Evolutionary conservation across 2,888 invertebrate species (phyloP).

Genomic region (Mesorhabditis spiculigera): DNA sequence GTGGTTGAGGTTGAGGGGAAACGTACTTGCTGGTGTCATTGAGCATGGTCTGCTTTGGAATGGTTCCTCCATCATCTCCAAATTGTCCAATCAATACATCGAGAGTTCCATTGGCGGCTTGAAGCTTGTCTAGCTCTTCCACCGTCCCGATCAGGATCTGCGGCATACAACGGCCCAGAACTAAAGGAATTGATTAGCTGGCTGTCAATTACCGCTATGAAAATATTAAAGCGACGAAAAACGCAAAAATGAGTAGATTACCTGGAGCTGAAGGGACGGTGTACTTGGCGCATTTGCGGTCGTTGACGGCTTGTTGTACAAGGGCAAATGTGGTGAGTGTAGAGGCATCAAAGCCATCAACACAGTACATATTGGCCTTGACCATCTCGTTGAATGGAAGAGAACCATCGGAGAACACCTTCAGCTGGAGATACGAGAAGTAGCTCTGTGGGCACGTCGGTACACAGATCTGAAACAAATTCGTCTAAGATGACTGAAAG

Average conservation of each 20-base stretch:
- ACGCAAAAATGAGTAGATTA: slow-evolving; percentile 12
- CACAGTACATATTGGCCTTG: slow-evolving; percentile 33
- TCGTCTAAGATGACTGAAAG: not conserved
- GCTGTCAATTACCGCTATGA: not conserved
- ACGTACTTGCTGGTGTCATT: slow-evolving; percentile 21
- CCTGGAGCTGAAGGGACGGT: slow-evolving; percentile 49
- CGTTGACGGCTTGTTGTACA: slow-evolving; percentile 33
- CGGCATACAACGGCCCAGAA: slow-evolving; percentile 53
- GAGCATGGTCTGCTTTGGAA: slow-evolving; percentile 25
- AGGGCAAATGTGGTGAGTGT: slow-evolving; percentile 33
- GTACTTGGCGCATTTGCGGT: slow-evolving; percentile 44
- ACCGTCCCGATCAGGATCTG: slow-evolving; percentile 43
- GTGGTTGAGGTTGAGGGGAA: not conserved
- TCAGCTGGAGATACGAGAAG: slow-evolving; percentile 49
- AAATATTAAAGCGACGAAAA: not conserved
- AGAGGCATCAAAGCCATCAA: slow-evolving; percentile 36
- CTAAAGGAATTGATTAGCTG: slow-evolving; percentile 21
- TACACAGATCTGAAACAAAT: slow-evolving; percentile 47
- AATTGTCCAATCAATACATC: slow-evolving; percentile 21
- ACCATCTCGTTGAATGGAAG: slow-evolving; percentile 14
- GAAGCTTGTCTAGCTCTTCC: slow-evolving; percentile 26
- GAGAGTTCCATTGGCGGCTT: slow-evolving; percentile 24
- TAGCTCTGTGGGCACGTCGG: slow-evolving; percentile 43
- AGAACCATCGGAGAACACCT: slow-evolving; percentile 9
- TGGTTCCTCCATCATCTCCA: slow-evolving; percentile 26